phyloP scores from a whole-genome alignment of 2,797 vertebrate genomes.

The Hapalemur alaotrensis region DNA sequence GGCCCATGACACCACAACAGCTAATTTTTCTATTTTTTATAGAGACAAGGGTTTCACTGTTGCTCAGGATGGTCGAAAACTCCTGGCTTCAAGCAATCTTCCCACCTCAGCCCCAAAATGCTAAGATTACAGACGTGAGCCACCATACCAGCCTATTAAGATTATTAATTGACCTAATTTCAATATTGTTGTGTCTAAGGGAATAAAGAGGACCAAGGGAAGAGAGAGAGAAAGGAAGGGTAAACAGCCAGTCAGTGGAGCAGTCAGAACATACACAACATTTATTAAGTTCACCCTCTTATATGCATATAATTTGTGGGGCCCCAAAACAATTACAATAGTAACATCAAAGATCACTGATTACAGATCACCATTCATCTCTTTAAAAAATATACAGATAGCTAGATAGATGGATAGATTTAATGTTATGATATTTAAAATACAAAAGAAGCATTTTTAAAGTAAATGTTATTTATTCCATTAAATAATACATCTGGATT shows the following conservation, averaged over 20 bases:
- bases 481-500: background rate
- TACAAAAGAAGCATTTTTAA: conserved; percentile 12
- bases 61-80: background rate
- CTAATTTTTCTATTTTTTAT: background rate
- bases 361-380: background rate
- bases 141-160: background rate
- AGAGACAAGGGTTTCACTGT: background rate
- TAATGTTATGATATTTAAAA: background rate
- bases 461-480: background rate
- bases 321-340: background rate
- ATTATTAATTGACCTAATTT: background rate
- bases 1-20: background rate
- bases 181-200: background rate
- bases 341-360: background rate
- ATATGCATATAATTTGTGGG: background rate
- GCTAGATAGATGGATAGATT: background rate
- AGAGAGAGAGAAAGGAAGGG: background rate
- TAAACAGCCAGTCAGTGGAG: background rate
- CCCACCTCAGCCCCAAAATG: background rate
- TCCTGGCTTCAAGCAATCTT: background rate
- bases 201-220: background rate
- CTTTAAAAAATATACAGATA: background rate
- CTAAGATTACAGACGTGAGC: background rate
- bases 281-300: background rate
- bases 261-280: background rate